These are phyloP conservation scores for Noctua pronuba DNA, from an alignment of 2,888 invertebrate genomes.

Conservation along the genomic window DNA sequence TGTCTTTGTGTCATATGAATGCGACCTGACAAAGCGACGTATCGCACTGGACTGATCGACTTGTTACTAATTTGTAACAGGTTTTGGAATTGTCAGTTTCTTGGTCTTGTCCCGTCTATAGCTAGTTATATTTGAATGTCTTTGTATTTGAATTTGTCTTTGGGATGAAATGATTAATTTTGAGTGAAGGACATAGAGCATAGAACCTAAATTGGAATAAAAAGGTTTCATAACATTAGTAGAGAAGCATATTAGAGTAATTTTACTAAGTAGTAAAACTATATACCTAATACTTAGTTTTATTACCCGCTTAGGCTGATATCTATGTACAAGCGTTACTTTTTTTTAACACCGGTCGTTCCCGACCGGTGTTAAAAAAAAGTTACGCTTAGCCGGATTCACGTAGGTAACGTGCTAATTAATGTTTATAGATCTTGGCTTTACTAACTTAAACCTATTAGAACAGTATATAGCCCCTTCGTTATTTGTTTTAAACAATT, in stretches of 20 bases:
- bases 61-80: too few relatives aligned
- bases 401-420: background rate
- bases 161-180: background rate
- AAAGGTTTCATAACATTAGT: background rate
- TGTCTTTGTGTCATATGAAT: too few relatives aligned
- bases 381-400: background rate
- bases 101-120: too few relatives aligned
- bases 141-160: too few relatives aligned
- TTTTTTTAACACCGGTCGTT: background rate
- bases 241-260: background rate
- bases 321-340: background rate
- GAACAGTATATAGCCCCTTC: background rate
- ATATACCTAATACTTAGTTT: background rate
- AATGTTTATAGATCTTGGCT: background rate
- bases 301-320: background rate
- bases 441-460: background rate
- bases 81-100: too few relatives aligned
- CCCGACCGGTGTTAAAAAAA: too few relatives aligned
- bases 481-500: background rate
- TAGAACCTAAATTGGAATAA: background rate
- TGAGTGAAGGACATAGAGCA: background rate
- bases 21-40: too few relatives aligned
- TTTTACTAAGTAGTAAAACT: background rate
- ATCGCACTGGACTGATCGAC: too few relatives aligned
- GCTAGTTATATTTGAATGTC: too few relatives aligned